phyloP scores from a whole-genome alignment of 2,113 vertebrate genomes.

The Sterrhoptilus dennistouni region DNA sequence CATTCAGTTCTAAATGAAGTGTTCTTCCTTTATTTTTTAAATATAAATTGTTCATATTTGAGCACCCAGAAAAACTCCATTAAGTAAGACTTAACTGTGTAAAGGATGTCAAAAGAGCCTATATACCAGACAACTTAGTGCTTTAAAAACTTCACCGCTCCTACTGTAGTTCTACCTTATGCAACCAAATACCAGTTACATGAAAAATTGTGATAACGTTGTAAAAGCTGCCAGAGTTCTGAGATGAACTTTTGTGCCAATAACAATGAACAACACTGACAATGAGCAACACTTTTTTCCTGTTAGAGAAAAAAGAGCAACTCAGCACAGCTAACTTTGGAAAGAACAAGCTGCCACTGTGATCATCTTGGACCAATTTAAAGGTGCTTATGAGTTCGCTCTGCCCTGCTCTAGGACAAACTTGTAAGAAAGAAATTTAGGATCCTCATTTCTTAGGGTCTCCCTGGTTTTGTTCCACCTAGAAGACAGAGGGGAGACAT shows the following conservation, averaged over 20 bases:
- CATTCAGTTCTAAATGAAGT: neutral
- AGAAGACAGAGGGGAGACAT: neutral
- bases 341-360: neutral
- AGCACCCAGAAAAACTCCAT: neutral
- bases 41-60: neutral
- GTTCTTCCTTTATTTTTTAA: neutral
- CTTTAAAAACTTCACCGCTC: neutral
- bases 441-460: neutral
- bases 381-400: neutral
- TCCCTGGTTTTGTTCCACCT: neutral
- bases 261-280: neutral
- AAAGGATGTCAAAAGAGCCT: neutral
- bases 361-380: neutral
- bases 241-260: neutral
- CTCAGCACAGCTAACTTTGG: neutral
- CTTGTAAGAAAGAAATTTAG: neutral
- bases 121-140: neutral
- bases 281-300: neutral
- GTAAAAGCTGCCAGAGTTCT: neutral
- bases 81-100: neutral
- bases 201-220: neutral
- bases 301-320: neutral
- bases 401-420: neutral
- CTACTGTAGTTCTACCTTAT: neutral
- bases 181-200: neutral